Conservation (phyloP, 35 echinoderm and acorn worm genomes). For the Diadema setosum region DNA sequence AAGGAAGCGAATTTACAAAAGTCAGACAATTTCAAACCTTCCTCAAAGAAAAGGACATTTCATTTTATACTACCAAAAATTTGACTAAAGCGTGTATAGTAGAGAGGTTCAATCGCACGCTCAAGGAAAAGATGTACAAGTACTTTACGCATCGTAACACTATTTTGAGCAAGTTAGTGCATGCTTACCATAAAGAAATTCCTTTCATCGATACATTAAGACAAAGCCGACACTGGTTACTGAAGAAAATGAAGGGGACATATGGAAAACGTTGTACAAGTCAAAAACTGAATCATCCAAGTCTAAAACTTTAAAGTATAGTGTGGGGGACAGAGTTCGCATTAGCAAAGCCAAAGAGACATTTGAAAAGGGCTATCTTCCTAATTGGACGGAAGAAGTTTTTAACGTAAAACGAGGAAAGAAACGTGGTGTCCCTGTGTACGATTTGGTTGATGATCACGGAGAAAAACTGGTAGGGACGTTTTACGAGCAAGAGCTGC, state of each 20-base stretch:
- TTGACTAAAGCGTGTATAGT: background rate
- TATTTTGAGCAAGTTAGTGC: background rate
- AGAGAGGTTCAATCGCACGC: constrained; percentile 8
- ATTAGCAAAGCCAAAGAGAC: constrained; percentile 5
- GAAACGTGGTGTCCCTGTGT: constrained; percentile 28
- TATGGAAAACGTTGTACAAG: constrained; percentile 7
- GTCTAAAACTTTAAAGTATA: background rate
- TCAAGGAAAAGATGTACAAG: background rate
- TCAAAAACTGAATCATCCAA: constrained; percentile 3
- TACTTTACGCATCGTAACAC: constrained; percentile 3
- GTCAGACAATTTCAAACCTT: no score
- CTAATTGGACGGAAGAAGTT: constrained; percentile 43
- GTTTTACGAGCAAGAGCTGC: constrained; percentile 70
- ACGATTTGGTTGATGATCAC: constrained; percentile 44
- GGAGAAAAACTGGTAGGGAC: constrained; percentile 46
- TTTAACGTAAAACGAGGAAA: constrained; percentile 14
- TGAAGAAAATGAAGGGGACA: background rate
- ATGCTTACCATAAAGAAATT: constrained; percentile 13
- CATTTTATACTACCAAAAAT: background rate
- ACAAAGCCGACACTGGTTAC: background rate
- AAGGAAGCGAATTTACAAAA: no score
- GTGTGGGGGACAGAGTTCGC: constrained; percentile 30
- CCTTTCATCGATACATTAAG: background rate
- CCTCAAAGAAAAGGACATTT: background rate
- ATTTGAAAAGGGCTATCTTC: constrained; percentile 38